A percentile compares a stretch with the other conserved stretches of the same genome.
These are phyloP conservation scores for Acinonyx jubatus DNA, from an alignment of 2,113 vertebrate genomes.

Conservation along the genomic window DNA sequence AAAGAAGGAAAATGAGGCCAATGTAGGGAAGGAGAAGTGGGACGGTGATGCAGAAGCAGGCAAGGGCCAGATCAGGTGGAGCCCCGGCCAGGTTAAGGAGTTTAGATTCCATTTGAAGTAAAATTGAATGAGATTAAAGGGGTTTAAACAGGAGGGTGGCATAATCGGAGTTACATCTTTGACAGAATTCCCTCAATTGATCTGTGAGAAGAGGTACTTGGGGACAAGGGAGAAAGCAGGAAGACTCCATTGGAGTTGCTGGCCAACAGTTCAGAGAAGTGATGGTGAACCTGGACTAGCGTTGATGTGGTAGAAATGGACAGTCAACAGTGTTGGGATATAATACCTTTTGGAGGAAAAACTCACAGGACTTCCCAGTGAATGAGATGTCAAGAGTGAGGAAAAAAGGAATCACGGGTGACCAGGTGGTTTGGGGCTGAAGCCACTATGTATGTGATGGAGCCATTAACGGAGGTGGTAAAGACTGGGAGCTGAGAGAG, in stretches of 20 bases:
- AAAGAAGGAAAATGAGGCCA: background rate
- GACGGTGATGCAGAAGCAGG: background rate
- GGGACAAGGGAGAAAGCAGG: background rate
- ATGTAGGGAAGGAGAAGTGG: background rate
- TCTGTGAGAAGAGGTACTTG: background rate
- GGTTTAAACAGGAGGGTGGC: background rate
- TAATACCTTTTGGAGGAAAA: background rate
- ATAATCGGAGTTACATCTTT: background rate
- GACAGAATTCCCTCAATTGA: background rate
- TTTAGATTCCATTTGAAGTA: background rate
- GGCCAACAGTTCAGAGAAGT: background rate
- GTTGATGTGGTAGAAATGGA: background rate
- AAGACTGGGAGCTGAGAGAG: accelerated
- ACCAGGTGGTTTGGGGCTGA: background rate
- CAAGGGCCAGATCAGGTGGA: background rate
- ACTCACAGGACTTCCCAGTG: background rate
- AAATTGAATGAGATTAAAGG: background rate
- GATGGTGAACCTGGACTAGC: background rate
- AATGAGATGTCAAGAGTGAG: background rate
- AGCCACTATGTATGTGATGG: background rate
- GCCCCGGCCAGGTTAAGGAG: background rate
- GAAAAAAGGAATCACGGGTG: background rate
- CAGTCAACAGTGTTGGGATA: background rate
- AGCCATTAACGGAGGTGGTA: background rate
- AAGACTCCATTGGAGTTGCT: background rate